These are phyloP conservation scores for Mycalesis mineus DNA, from an alignment of 2,888 invertebrate genomes.

Conservation along the genomic window DNA sequence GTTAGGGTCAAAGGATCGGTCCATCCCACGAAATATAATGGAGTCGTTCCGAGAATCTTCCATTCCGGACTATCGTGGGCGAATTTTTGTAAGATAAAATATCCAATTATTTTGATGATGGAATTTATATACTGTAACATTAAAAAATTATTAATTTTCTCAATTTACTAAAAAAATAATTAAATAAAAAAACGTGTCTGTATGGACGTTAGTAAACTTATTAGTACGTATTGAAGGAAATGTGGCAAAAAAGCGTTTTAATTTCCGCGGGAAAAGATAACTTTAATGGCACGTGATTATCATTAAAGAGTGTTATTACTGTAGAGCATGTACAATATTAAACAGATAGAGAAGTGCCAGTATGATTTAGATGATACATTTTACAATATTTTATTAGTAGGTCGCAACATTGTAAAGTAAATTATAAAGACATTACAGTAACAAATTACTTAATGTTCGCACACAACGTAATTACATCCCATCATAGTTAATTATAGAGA, in stretches of 20 bases:
- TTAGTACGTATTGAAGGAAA: too few relatives aligned
- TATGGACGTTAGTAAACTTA: too few relatives aligned
- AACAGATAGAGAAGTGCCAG: neutral
- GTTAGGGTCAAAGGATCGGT: constrained; percentile 18
- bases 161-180: too few relatives aligned
- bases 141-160: too few relatives aligned
- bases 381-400: neutral
- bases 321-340: too few relatives aligned
- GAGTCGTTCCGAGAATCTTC: constrained; percentile 3
- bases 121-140: neutral
- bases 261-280: too few relatives aligned
- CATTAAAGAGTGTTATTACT: too few relatives aligned
- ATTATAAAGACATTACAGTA: constrained; percentile 25
- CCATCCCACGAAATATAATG: constrained; percentile 6
- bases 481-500: constrained; percentile 17
- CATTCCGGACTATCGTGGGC: neutral
- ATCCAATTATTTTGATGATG: too few relatives aligned
- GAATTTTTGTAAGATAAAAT: neutral
- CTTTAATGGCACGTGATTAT: too few relatives aligned
- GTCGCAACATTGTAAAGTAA: constrained; percentile 18
- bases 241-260: too few relatives aligned
- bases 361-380: neutral
- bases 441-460: constrained; percentile 19
- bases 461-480: constrained; percentile 10
- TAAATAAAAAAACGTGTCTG: too few relatives aligned